These are phyloP conservation scores for Buceros bicornis DNA, from an alignment of 2,797 vertebrate genomes.

Conservation along the genomic window DNA sequence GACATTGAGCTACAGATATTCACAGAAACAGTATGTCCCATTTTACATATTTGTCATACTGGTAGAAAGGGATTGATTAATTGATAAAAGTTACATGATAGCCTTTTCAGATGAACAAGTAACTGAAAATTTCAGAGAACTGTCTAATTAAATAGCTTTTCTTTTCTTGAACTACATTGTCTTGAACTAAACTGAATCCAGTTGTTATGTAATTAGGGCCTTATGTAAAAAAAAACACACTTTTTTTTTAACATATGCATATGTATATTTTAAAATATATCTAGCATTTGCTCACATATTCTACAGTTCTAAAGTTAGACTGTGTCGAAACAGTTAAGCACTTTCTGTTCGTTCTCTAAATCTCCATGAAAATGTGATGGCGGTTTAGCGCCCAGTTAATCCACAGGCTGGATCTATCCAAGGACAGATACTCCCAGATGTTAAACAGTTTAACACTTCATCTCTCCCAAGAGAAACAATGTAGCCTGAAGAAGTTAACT, in stretches of 20 bases:
- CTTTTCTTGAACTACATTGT: background rate
- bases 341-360: background rate
- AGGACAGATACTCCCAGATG: background rate
- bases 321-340: slow-evolving; percentile 22
- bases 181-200: background rate
- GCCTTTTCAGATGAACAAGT: slow-evolving; percentile 17
- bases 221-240: background rate
- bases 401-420: background rate
- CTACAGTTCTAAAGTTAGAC: slow-evolving; percentile 40
- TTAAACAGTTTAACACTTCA: background rate
- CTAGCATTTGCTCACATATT: background rate
- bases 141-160: background rate
- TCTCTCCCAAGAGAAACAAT: background rate
- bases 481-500: background rate
- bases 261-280: background rate
- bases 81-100: background rate
- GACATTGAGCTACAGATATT: background rate
- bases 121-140: background rate
- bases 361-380: background rate
- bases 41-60: background rate
- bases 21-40: background rate
- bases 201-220: background rate
- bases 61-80: background rate
- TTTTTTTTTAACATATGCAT: background rate
- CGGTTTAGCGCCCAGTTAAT: slow-evolving; percentile 10